phyloP scores from a whole-genome alignment of 1,140 invertebrate genomes.

The Dolichoris vasculosae region DNA sequence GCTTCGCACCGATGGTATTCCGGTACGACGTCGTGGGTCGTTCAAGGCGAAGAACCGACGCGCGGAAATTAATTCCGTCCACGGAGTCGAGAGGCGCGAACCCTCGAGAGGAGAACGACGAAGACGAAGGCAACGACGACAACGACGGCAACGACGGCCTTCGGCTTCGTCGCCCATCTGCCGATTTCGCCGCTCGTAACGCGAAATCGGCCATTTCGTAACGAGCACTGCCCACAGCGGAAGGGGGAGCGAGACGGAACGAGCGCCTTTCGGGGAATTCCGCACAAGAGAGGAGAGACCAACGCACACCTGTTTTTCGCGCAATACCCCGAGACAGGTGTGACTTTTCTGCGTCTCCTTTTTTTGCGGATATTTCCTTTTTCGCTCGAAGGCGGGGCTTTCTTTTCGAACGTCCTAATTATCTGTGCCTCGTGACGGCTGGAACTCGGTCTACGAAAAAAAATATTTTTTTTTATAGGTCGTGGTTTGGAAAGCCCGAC shows the following conservation, averaged over 20 bases:
- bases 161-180: conserved; percentile 9
- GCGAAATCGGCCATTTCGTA: background rate
- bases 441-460: too few relatives aligned
- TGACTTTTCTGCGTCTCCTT: background rate
- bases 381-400: background rate
- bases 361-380: background rate
- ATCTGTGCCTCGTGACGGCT: background rate
- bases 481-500: background rate
- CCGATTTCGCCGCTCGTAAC: background rate
- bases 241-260: background rate
- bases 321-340: conserved; percentile 4
- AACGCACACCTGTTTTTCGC: background rate
- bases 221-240: background rate
- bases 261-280: background rate
- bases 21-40: background rate
- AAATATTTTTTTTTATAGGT: background rate
- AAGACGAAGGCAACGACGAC: too few relatives aligned
- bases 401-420: background rate
- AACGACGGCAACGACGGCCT: too few relatives aligned
- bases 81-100: background rate
- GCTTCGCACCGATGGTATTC: background rate
- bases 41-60: background rate
- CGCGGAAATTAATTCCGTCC: conserved; percentile 39
- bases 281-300: background rate
- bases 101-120: too few relatives aligned